These are phyloP conservation scores for Onychomys arenicola DNA, from an alignment of 2,797 vertebrate species.

Conservation along the genomic window DNA sequence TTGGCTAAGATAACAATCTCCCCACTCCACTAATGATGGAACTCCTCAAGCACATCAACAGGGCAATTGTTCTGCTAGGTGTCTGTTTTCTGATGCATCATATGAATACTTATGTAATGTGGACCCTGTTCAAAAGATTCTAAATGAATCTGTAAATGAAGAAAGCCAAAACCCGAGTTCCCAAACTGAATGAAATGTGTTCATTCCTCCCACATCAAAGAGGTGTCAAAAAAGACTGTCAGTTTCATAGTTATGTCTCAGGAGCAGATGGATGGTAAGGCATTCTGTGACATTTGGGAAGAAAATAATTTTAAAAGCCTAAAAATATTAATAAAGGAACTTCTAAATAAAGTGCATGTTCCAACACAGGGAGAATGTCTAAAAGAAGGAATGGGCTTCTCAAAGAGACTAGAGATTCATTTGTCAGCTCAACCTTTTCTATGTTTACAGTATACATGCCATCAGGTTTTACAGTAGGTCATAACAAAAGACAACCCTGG, in stretches of 20 bases:
- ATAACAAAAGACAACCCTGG: constrained; percentile 78
- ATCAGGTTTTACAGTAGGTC: constrained; percentile 82
- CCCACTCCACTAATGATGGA: background rate
- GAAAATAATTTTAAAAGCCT: constrained; percentile 83
- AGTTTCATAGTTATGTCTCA: constrained; percentile 81
- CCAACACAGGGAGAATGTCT: constrained; percentile 60
- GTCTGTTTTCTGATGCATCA: constrained; percentile 34
- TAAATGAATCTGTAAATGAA: constrained; percentile 66
- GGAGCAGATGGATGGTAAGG: constrained; percentile 81
- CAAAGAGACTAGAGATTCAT: constrained; percentile 64
- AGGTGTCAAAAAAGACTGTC: constrained; percentile 83
- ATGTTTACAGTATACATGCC: constrained; percentile 79
- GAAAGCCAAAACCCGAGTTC: constrained; percentile 66
- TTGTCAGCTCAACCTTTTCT: constrained; percentile 76
- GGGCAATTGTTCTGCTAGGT: background rate
- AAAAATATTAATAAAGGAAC: constrained; percentile 83
- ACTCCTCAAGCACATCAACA: background rate
- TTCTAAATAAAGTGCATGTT: constrained; percentile 77
- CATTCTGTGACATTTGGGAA: constrained; percentile 83
- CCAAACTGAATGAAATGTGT: constrained; percentile 82
- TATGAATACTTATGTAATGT: constrained; percentile 69
- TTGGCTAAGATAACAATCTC: background rate
- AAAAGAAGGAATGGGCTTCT: constrained; percentile 61
- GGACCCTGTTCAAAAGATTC: constrained; percentile 61
- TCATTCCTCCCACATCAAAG: constrained; percentile 80